These are phyloP conservation scores for Cecidostiba fungosa DNA, from an alignment of 2,888 invertebrate genomes.

Conservation along the genomic window DNA sequence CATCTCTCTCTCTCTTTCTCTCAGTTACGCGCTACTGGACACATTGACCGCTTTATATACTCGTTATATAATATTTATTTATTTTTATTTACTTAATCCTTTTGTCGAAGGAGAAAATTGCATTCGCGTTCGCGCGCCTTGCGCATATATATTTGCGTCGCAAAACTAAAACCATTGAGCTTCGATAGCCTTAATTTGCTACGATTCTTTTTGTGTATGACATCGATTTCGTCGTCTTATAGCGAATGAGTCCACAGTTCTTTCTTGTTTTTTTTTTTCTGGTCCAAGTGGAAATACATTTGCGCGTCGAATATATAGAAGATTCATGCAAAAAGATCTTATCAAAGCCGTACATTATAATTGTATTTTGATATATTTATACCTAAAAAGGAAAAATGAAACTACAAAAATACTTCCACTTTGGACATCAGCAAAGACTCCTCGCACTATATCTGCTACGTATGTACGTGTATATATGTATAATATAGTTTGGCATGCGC, in stretches of 20 bases:
- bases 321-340: constrained; percentile 2
- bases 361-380: neutral
- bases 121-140: constrained; percentile 20
- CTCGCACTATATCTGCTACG: neutral
- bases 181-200: constrained; percentile 25
- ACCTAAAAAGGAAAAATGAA: neutral
- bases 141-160: neutral
- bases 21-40: constrained; percentile 45
- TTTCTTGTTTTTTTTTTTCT: neutral
- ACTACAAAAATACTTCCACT: neutral
- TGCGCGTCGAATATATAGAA: neutral
- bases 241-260: neutral
- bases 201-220: neutral
- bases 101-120: constrained; percentile 41
- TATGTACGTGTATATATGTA: neutral
- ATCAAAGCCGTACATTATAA: neutral
- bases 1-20: constrained; percentile 12
- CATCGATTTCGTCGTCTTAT: neutral
- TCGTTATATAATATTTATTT: constrained; percentile 27
- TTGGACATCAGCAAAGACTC: neutral
- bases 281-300: neutral
- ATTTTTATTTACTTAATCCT: constrained; percentile 30
- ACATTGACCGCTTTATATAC: constrained; percentile 31
- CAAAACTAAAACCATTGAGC: constrained; percentile 36
- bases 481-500: constrained; percentile 10